These are phyloP conservation scores for Diloba caeruleocephala DNA, from an alignment of 2,888 invertebrate genomes.

Conservation along the genomic window DNA sequence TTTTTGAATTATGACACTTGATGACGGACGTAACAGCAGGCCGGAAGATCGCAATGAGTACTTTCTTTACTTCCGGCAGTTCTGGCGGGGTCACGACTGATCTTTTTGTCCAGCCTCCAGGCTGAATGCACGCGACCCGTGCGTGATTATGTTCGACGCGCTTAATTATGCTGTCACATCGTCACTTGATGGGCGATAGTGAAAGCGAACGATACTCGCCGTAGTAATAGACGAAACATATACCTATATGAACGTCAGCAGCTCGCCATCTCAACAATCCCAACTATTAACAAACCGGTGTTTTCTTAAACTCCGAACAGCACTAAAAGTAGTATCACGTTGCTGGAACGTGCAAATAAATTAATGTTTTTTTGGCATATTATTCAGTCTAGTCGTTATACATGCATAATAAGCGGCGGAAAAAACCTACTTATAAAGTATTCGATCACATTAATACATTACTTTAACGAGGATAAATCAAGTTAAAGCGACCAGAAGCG, in stretches of 20 bases:
- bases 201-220: constrained; percentile 80
- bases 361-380: constrained; percentile 56
- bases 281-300: constrained; percentile 53
- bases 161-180: constrained; percentile 88
- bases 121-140: constrained; percentile 75
- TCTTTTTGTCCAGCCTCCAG: constrained; percentile 78
- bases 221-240: constrained; percentile 75
- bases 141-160: constrained; percentile 84
- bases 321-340: constrained; percentile 55
- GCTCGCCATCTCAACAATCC: constrained; percentile 39
- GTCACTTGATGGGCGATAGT: constrained; percentile 84
- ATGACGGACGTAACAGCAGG: constrained; percentile 44
- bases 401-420: constrained; percentile 54
- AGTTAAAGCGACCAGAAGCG: constrained; percentile 52
- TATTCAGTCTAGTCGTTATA: constrained; percentile 51
- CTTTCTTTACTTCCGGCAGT: constrained; percentile 87
- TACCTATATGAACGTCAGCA: constrained; percentile 26
- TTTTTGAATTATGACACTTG: constrained; percentile 37
- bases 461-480: constrained; percentile 60
- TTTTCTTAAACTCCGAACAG: constrained; percentile 56
- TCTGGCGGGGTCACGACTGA: constrained; percentile 82
- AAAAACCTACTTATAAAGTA: constrained; percentile 53
- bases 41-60: constrained; percentile 69
- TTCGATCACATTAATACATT: constrained; percentile 48
- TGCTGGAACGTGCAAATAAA: constrained; percentile 59